Base-by-base conservation (phyloP, 1,140 invertebrate genomes). In the Leucophenga varia region DNA sequence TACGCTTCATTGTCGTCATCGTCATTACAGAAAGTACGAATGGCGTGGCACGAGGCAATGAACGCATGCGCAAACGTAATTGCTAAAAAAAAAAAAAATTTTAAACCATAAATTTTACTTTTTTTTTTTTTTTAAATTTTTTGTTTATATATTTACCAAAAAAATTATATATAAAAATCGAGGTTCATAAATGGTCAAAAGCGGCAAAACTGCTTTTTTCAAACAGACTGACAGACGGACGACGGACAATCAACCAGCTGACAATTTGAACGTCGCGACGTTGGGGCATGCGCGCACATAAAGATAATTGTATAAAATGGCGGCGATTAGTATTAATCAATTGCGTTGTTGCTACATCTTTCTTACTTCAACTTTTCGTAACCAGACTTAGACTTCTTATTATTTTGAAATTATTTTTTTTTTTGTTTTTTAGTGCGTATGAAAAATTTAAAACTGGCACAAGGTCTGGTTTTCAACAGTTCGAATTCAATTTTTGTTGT, bases 321-420 rank as follows among this genome's bases (percentile, higher is more conserved):
- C 61, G 48, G 43, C 63, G 59, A 59, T 67, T 59, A 67, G 56
- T 48, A 56, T 63, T 67, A 63, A 67, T 67, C 63, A 67, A 67
- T 67, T 67, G 59, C 50, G 44, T 48, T 52, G 54, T 49, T 35
- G 46, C 36, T 25, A n/a, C n/a, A n/a, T 25, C 10, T 25, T 25
- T 25, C 10, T 25, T 25, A 25, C 10, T 25, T 25, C 10, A 10
- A 25, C 22, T 25, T 25, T 25, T 25, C n/a, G n/a, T n/a, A n/a
- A n/a, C n/a, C n/a, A n/a, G n/a, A n/a, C n/a, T 25, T 10, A 25
- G 22, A 10, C 22, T 25, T 25, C 10, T 25, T 25, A 10, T 25
- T 25, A 6, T 6, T 25, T 25, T 25, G 5, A 25, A 25, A 25
- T 5, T 25, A 25, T 25, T 5, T 10, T 5, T 6, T 25, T 25